phyloP scores from a whole-genome alignment of 2,113 vertebrate genomes.

The Piliocolobus tephrosceles region DNA sequence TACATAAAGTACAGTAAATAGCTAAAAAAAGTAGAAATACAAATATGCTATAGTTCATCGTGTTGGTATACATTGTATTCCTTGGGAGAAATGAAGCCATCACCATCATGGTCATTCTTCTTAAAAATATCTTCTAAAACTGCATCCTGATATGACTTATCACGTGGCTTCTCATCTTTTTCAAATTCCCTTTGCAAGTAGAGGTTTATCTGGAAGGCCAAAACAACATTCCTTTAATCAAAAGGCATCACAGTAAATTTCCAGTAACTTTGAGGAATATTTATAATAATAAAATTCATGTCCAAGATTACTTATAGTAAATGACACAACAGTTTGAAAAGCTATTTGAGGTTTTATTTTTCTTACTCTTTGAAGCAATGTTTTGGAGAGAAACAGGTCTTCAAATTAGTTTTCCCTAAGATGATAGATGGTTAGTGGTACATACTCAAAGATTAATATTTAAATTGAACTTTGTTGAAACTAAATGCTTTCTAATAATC shows the following conservation, averaged over 20 bases:
- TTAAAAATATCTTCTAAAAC: slow-evolving; percentile 93
- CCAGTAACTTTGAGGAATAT: slow-evolving; percentile 21
- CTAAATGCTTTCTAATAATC: slow-evolving; percentile 11
- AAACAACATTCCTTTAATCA: slow-evolving; percentile 45
- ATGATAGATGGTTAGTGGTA: neutral
- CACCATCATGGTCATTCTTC: slow-evolving; percentile 90
- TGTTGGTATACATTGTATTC: slow-evolving; percentile 96
- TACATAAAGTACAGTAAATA: slow-evolving; percentile 61
- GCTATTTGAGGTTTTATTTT: slow-evolving; percentile 17
- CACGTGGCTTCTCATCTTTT: slow-evolving; percentile 87
- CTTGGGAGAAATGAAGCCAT: slow-evolving; percentile 92
- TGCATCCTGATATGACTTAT: slow-evolving; percentile 89
- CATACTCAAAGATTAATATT: neutral
- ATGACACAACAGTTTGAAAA: neutral
- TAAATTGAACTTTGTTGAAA: slow-evolving; percentile 32
- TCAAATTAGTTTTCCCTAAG: neutral
- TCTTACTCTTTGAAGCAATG: slow-evolving; percentile 21
- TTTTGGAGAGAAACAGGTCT: slow-evolving; percentile 27
- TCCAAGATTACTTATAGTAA: neutral
- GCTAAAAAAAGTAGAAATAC: slow-evolving; percentile 18
- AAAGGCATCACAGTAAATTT: slow-evolving; percentile 9
- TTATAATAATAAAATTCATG: slow-evolving; percentile 8
- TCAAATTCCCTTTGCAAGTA: slow-evolving; percentile 92
- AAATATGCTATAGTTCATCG: slow-evolving; percentile 91
- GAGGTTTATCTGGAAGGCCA: slow-evolving; percentile 87